Percentiles rank a stretch among this genome's conserved stretches.
Evolutionary conservation across 2,888 invertebrate species (phyloP).

Genomic region (Allacma fusca): DNA sequence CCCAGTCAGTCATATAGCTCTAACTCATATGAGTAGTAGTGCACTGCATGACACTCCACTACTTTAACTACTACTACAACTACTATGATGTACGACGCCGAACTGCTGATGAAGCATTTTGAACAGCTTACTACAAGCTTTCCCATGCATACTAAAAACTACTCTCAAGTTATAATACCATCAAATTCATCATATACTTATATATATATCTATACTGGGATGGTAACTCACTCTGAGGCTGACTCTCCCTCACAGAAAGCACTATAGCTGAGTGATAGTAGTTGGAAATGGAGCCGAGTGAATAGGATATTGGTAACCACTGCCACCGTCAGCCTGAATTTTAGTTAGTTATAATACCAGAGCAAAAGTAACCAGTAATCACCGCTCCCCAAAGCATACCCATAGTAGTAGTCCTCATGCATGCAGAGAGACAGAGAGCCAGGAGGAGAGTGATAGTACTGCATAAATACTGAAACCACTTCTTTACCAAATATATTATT

Average conservation of each 20-base stretch:
- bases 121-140: not conserved
- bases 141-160: too few relatives aligned
- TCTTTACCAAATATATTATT: conserved; percentile 16
- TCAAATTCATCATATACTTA: too few relatives aligned
- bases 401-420: not conserved
- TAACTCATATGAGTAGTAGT: too few relatives aligned
- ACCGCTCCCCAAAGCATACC: too few relatives aligned
- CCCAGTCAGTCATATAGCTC: too few relatives aligned
- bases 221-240: too few relatives aligned
- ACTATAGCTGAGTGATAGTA: too few relatives aligned
- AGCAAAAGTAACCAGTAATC: conserved; percentile 2
- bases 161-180: too few relatives aligned
- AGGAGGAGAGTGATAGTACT: not conserved
- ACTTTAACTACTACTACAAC: too few relatives aligned
- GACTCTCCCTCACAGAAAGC: too few relatives aligned
- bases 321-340: not conserved
- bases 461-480: conserved; percentile 6
- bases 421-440: not conserved
- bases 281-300: not conserved
- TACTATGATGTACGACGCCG: not conserved
- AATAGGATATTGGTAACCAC: not conserved
- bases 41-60: too few relatives aligned
- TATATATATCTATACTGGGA: too few relatives aligned
- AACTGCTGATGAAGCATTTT: conserved; percentile 12
- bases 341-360: not conserved